These are phyloP conservation scores for Stenurella melanura DNA, from an alignment of 2,888 invertebrate species.

Conservation along the genomic window DNA sequence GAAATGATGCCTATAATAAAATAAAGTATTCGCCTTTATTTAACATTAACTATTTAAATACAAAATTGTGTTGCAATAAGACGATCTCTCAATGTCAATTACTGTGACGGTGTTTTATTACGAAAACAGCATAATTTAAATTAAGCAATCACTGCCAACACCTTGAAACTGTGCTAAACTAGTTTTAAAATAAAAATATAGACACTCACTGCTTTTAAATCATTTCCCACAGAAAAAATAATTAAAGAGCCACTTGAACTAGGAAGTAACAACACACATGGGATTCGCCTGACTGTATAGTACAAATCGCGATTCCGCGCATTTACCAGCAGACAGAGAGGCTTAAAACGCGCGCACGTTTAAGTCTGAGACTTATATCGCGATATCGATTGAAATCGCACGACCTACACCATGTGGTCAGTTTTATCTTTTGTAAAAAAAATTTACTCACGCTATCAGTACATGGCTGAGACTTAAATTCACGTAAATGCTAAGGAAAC, in stretches of 20 bases:
- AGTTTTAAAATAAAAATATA: not conserved
- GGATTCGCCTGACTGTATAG: not conserved
- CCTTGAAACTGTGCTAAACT: not conserved
- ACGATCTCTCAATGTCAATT: conserved; percentile 27
- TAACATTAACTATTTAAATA: conserved; percentile 29
- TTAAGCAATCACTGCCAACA: not conserved
- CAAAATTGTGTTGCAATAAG: conserved; percentile 15
- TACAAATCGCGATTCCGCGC: conserved; percentile 16
- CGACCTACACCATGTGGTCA: conserved; percentile 4
- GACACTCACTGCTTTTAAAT: conserved; percentile 27
- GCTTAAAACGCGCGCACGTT: conserved; percentile 24
- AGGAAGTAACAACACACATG: conserved; percentile 33
- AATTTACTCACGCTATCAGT: conserved; percentile 22
- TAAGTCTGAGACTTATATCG: not conserved
- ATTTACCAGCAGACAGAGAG: not conserved
- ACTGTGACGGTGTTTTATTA: not conserved
- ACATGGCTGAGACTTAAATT: conserved; percentile 25
- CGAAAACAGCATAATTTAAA: not conserved
- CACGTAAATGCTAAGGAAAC: not conserved
- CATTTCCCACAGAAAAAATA: conserved; percentile 23
- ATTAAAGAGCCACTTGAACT: conserved; percentile 1
- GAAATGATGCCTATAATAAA: too few relatives aligned
- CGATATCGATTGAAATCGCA: conserved; percentile 23
- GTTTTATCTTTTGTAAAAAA: not conserved
- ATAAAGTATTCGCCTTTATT: conserved; percentile 26